Conservation (phyloP, 2,888 invertebrate genomes). For the Dermolepida albohirtum region DNA sequence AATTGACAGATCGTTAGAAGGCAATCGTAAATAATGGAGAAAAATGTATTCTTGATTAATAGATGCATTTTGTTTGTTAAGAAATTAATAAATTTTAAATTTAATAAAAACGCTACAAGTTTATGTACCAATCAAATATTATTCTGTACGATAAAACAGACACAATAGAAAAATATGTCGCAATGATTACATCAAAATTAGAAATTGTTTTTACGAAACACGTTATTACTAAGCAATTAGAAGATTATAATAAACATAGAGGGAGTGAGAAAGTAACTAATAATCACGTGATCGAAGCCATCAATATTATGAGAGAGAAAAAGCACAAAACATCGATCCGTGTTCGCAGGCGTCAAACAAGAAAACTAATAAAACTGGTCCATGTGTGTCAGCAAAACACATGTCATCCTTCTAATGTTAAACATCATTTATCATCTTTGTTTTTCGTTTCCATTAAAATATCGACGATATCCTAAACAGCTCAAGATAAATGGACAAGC, state of each 20-base stretch:
- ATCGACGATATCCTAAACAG: constrained; percentile 8
- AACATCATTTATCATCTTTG: constrained; percentile 16
- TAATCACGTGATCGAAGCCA: neutral
- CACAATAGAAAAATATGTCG: no score
- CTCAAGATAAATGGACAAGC: constrained; percentile 9
- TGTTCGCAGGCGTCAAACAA: neutral
- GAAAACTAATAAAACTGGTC: constrained; percentile 11
- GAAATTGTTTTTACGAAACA: no score
- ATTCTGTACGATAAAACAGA: no score
- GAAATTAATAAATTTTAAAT: no score
- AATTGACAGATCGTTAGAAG: no score
- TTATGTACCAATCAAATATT: no score
- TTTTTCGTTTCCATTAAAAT: neutral
- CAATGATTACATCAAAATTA: no score
- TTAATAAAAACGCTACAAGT: no score
- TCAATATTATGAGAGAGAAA: neutral
- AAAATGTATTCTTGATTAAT: no score
- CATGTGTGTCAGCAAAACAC: constrained; percentile 1
- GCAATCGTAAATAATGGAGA: no score
- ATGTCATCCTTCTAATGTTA: constrained; percentile 12
- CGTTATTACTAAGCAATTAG: neutral
- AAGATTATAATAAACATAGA: neutral
- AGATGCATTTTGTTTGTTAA: no score
- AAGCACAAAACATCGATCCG: neutral
- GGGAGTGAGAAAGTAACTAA: neutral